These are phyloP conservation scores for Fragum whitleyi DNA, from an alignment of 2,888 invertebrate genomes.

Conservation along the genomic window DNA sequence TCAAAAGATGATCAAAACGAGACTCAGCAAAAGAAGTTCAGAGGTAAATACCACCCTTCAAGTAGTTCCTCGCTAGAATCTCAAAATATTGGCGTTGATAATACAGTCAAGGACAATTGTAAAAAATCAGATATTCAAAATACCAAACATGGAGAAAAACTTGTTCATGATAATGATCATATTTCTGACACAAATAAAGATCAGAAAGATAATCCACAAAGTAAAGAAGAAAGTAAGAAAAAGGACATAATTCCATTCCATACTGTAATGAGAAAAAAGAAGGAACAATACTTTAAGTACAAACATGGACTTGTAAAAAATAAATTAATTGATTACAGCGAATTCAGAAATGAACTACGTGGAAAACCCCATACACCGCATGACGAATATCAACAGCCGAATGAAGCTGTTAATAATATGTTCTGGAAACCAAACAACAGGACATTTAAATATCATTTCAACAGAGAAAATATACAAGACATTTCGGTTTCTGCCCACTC, in stretches of 20 bases:
- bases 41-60: not conserved
- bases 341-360: conserved; percentile 14
- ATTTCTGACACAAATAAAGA: no score
- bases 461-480: not conserved
- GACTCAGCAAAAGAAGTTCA: no score
- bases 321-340: conserved; percentile 42
- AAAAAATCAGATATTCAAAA: no score
- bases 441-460: no score
- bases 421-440: no score
- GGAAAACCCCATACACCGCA: not conserved
- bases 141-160: no score
- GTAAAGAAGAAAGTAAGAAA: not conserved
- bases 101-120: no score
- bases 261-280: conserved; percentile 27
- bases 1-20: no score
- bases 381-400: not conserved
- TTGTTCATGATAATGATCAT: no score
- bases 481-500: not conserved
- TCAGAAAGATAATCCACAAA: no score
- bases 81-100: no score
- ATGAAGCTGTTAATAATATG: no score
- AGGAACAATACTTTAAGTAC: conserved; percentile 30
- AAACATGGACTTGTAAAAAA: conserved; percentile 27
- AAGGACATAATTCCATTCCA: conserved; percentile 34
- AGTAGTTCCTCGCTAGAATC: not conserved